Percentiles rank a stretch among this genome's conserved stretches.
These are phyloP conservation scores for Mycetomoellerius zeteki DNA, from an alignment of 1,140 invertebrate species.

Conservation along the genomic window DNA sequence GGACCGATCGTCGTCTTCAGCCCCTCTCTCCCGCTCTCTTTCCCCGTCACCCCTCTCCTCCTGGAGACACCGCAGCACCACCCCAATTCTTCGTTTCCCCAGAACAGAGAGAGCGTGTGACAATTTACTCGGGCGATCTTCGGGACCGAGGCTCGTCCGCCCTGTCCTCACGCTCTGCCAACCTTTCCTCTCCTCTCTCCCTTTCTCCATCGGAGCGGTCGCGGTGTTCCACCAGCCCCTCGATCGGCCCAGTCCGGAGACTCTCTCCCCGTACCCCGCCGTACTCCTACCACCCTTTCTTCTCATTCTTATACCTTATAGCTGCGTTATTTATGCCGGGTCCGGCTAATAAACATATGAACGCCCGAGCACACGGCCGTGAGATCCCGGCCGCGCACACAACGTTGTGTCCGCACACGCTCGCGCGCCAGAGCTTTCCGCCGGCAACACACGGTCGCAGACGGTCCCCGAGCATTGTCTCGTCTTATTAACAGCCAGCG, in stretches of 20 bases:
- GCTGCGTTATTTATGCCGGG: slow-evolving; percentile 86
- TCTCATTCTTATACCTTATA: slow-evolving; percentile 84
- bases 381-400: slow-evolving; percentile 67
- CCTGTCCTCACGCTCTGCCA: slow-evolving; percentile 63
- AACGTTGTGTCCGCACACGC: slow-evolving; percentile 38
- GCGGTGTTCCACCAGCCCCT: slow-evolving; percentile 26
- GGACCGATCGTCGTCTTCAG: slow-evolving; percentile 59
- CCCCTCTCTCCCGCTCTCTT: slow-evolving; percentile 45
- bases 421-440: slow-evolving; percentile 47
- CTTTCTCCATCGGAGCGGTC: not conserved
- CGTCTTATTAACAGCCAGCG: slow-evolving; percentile 84
- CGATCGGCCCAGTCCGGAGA: slow-evolving; percentile 40
- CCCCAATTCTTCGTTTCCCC: slow-evolving; percentile 80
- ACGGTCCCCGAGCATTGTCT: slow-evolving; percentile 81
- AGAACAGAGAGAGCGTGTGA: slow-evolving; percentile 85
- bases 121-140: slow-evolving; percentile 86
- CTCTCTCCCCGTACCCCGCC: slow-evolving; percentile 40
- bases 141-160: slow-evolving; percentile 65
- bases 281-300: slow-evolving; percentile 71
- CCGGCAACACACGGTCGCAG: slow-evolving; percentile 57
- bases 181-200: slow-evolving; percentile 24
- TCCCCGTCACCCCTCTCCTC: slow-evolving; percentile 13
- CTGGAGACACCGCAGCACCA: slow-evolving; percentile 60
- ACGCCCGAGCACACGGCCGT: slow-evolving; percentile 81
- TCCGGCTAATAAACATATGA: slow-evolving; percentile 87